These are phyloP conservation scores for Chelonus formosanus DNA, from an alignment of 2,888 invertebrate species.

Conservation along the genomic window DNA sequence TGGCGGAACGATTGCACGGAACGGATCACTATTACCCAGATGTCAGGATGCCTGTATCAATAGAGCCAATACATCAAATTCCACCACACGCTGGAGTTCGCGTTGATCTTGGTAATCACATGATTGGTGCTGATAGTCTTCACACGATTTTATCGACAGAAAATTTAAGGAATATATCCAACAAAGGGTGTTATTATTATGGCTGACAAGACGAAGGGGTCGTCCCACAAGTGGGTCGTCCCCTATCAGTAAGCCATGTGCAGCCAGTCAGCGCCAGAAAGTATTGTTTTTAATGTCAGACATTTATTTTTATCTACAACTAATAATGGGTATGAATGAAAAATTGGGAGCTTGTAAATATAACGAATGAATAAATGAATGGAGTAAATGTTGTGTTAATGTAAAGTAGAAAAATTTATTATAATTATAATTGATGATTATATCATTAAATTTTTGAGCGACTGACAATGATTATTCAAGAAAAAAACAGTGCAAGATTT, in stretches of 20 bases:
- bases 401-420: too few species aligned
- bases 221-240: constrained; percentile 65
- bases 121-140: constrained; percentile 62
- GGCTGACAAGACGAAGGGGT: constrained; percentile 76
- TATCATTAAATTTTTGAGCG: too few species aligned
- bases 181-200: constrained; percentile 69
- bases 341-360: too few species aligned
- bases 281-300: constrained; percentile 58
- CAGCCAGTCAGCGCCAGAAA: constrained; percentile 62
- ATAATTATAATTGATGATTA: too few species aligned
- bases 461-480: too few species aligned
- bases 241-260: constrained; percentile 59
- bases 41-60: constrained; percentile 58
- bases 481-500: too few species aligned
- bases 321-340: too few species aligned
- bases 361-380: too few species aligned
- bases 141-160: constrained; percentile 61
- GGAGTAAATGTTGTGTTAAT: too few species aligned
- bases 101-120: constrained; percentile 62
- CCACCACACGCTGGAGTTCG: constrained; percentile 51
- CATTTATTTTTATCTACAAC: background rate
- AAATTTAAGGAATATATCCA: constrained; percentile 59
- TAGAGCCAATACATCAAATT: constrained; percentile 48
- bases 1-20: constrained; percentile 59
- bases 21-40: constrained; percentile 57